phyloP scores from a whole-genome alignment of 2,888 invertebrate species.

The Halictus quadricinctus region DNA sequence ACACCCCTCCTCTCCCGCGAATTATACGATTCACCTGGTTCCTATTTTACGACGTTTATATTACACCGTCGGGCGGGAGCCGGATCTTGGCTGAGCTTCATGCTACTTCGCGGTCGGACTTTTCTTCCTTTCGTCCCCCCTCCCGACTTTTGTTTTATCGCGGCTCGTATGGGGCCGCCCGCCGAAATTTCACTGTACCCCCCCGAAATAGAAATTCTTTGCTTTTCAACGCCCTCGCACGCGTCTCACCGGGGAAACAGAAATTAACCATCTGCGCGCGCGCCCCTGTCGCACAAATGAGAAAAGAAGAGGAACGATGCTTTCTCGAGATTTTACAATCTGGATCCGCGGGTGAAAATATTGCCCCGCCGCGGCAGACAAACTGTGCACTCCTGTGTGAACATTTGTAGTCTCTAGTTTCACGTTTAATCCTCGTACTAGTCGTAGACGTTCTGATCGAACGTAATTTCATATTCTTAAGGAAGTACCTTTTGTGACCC shows the following conservation, averaged over 20 bases:
- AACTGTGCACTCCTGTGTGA: too few species aligned
- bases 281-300: background rate
- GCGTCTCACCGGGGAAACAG: too few species aligned
- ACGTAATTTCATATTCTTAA: too few species aligned
- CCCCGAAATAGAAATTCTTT: constrained; percentile 5
- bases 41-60: constrained; percentile 83
- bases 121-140: constrained; percentile 44
- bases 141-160: constrained; percentile 40
- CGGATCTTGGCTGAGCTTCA: constrained; percentile 73
- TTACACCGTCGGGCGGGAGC: constrained; percentile 78
- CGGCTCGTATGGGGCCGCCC: constrained; percentile 43
- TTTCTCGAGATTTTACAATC: background rate
- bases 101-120: constrained; percentile 55
- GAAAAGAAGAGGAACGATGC: background rate
- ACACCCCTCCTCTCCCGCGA: constrained; percentile 69
- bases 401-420: background rate
- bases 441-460: background rate
- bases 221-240: background rate
- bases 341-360: background rate
- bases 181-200: constrained; percentile 46
- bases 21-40: constrained; percentile 82
- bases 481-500: too few species aligned
- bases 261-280: constrained; percentile 2
- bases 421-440: background rate
- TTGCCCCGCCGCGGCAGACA: background rate